These are phyloP conservation scores for Phalacrocorax carbo DNA, from an alignment of 2,113 vertebrate genomes.

Conservation along the genomic window DNA sequence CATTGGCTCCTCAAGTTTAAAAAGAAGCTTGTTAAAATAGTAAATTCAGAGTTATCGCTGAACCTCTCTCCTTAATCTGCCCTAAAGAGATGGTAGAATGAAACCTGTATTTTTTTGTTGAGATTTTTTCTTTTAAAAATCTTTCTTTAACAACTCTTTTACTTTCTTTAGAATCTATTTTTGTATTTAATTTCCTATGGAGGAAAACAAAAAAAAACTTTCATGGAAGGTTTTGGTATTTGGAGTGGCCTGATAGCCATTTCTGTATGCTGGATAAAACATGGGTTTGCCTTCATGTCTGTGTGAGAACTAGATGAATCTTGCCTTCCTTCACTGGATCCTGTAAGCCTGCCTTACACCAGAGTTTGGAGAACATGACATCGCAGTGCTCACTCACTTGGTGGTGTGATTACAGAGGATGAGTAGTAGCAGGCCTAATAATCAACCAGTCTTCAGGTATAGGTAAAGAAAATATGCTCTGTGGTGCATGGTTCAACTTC, in stretches of 20 bases:
- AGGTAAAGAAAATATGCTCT: neutral
- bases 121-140: neutral
- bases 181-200: conserved; percentile 64
- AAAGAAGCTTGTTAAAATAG: neutral
- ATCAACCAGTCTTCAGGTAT: neutral
- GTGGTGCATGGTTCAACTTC: neutral
- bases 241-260: conserved; percentile 5
- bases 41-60: conserved; percentile 55
- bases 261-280: neutral
- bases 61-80: conserved; percentile 57
- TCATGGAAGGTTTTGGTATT: conserved; percentile 60
- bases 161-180: conserved; percentile 57
- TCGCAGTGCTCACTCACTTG: neutral
- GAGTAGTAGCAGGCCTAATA: neutral
- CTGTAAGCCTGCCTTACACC: neutral
- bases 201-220: conserved; percentile 4
- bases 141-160: conserved; percentile 49
- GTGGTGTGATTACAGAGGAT: conserved; percentile 2
- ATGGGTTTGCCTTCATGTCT: neutral
- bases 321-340: conserved; percentile 14
- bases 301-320: neutral
- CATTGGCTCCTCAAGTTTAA: neutral
- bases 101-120: conserved; percentile 26
- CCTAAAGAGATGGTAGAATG: neutral
- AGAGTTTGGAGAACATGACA: conserved; percentile 7